Evolutionary conservation across 2,888 invertebrate genomes (phyloP).

Genomic region (Eledone cirrhosa): DNA sequence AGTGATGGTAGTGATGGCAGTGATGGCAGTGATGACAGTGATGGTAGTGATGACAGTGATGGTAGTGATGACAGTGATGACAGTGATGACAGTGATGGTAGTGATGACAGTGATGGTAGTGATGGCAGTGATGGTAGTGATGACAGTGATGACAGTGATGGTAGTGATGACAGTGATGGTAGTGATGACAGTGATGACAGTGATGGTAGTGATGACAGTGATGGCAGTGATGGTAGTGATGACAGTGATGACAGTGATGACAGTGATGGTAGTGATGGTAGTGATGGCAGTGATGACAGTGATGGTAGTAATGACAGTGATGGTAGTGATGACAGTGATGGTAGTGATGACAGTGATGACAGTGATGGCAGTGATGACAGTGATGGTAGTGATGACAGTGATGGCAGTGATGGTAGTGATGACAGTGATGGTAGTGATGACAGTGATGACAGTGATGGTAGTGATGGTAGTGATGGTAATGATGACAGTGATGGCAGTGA

Average conservation of each 20-base stretch:
- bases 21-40: neutral
- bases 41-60: constrained; percentile 11
- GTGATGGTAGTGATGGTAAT: neutral
- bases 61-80: constrained; percentile 7
- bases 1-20: neutral
- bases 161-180: neutral
- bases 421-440: neutral
- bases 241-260: neutral
- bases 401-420: constrained; percentile 3
- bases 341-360: neutral
- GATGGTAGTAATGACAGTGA: neutral
- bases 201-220: constrained; percentile 3
- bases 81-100: neutral
- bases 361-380: neutral
- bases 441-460: neutral
- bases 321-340: constrained; percentile 11
- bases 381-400: constrained; percentile 6
- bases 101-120: constrained; percentile 5
- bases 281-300: constrained; percentile 5
- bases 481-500: constrained; percentile 11
- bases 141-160: constrained; percentile 15
- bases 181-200: neutral
- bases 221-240: constrained; percentile 4
- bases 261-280: neutral
- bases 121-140: neutral